Base-by-base conservation (phyloP, 23 tunicate genomes). In the Botrylloides violaceus region DNA sequence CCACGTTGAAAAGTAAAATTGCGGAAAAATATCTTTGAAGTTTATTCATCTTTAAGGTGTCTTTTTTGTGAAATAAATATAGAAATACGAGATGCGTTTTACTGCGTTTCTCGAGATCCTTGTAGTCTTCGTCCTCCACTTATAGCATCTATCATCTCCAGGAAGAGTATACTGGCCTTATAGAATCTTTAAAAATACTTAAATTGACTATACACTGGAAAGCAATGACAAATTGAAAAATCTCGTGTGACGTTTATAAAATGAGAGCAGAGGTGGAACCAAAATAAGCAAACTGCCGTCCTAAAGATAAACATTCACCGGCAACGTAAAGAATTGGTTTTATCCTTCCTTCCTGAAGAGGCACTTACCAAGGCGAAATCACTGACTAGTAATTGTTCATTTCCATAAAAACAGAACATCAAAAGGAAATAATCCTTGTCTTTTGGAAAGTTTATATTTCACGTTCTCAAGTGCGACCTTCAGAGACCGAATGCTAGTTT, bases 41-140 rank as follows among this genome's bases (percentile, higher is more conserved):
- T 63, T 33, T 27, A 12, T 63, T 25, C 70, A 63, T 63, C 18
- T 28, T 63, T 31, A 7, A 4, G 32, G 32, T 63, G 35, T 63
- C 35, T 28, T 63, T 58, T 26, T 63, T 6, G 34, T 31, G 32
- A 63, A 63, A 63, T 63, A 63, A 63, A 27, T 63, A 25, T 27
- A 63, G 19, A 63, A 63, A 63, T 63, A 63, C 19, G 70, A 63
- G 36, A 19, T 6, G 33, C 29, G 26, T 19, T 63, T 33, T 27
- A 63, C 36, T 27, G 53, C 53, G 53, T 43, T 15, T 43, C 12
- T 43, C 53, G 53, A 43, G 15, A 43, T 15, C 12, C 29, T 63
- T 63, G 4, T 28, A 33, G 70, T 28, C 34, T 63, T 3, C n/a
- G 19, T 27, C 33, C 29, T 34, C 33, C 33, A 25, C 3, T 27